Percentiles rank a stretch among this genome's conserved stretches.
Evolutionary conservation across 2,113 vertebrate genomes (phyloP).

Genomic region (Pheucticus melanocephalus): DNA sequence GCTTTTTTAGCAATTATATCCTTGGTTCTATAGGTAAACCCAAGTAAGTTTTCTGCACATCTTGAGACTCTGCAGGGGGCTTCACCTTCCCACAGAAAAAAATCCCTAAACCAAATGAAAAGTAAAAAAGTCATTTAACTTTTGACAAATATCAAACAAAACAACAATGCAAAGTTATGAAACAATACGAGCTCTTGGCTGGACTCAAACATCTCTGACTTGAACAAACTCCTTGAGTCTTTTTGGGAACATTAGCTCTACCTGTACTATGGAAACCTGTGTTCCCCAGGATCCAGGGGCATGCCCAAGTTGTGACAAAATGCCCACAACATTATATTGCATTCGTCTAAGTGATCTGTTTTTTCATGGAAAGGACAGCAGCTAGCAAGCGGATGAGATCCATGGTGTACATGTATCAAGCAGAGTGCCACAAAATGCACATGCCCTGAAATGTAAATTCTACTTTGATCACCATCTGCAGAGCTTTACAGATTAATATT

Average conservation of each 20-base stretch:
- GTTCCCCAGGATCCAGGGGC: background rate
- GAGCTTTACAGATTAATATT: background rate
- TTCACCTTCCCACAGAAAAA: background rate
- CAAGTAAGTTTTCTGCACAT: background rate
- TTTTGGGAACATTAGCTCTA: background rate
- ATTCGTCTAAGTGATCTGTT: background rate
- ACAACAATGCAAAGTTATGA: background rate
- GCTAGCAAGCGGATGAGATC: background rate
- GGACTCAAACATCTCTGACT: background rate
- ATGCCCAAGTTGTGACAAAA: background rate
- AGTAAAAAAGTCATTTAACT: background rate
- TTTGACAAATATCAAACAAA: background rate
- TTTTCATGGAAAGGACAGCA: background rate
- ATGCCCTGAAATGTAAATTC: background rate
- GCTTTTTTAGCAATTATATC: background rate
- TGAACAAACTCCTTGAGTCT: background rate
- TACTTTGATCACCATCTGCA: background rate
- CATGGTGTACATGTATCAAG: background rate
- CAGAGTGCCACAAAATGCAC: background rate
- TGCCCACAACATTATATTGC: background rate
- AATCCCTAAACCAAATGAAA: accelerated
- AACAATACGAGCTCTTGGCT: background rate
- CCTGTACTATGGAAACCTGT: background rate
- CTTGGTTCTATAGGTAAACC: background rate
- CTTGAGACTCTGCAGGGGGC: background rate